Conservation (phyloP, 2,888 invertebrate genomes). For the Hofmannophila pseudospretella region DNA sequence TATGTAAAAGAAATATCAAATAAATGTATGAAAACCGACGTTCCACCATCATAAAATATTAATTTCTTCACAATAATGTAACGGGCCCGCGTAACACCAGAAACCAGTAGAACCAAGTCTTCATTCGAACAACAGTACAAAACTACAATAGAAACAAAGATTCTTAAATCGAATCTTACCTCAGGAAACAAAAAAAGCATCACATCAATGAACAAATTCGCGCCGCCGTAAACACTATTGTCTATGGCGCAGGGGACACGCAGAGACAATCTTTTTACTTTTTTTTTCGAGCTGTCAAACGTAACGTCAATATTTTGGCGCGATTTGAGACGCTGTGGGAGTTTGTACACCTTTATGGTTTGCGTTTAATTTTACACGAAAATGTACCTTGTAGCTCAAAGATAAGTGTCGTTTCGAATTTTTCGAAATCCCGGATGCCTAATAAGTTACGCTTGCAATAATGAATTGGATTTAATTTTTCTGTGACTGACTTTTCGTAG, state of each 20-base stretch:
- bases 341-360: conserved; percentile 7
- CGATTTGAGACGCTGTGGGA: conserved; percentile 68
- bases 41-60: no score
- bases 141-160: conserved; percentile 3
- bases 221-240: conserved; percentile 41
- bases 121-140: background rate
- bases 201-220: conserved; percentile 38
- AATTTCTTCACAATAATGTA: no score
- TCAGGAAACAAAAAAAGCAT: conserved; percentile 14
- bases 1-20: no score
- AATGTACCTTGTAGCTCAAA: conserved; percentile 10
- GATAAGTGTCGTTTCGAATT: conserved; percentile 18
- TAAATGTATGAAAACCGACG: no score
- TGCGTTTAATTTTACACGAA: conserved; percentile 8
- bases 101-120: conserved; percentile 23
- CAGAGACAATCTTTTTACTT: conserved; percentile 37
- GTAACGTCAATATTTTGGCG: conserved; percentile 66
- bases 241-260: conserved; percentile 43
- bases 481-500: conserved; percentile 38
- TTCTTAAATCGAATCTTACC: conserved; percentile 3
- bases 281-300: conserved; percentile 49
- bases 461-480: conserved; percentile 53
- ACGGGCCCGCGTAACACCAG: conserved; percentile 29
- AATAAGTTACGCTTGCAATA: conserved; percentile 51
- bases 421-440: conserved; percentile 32